Percentiles rank a stretch among this genome's conserved stretches.
Evolutionary conservation across 1,140 invertebrate species (phyloP).

Genomic region (Hesperophylax magnus): DNA sequence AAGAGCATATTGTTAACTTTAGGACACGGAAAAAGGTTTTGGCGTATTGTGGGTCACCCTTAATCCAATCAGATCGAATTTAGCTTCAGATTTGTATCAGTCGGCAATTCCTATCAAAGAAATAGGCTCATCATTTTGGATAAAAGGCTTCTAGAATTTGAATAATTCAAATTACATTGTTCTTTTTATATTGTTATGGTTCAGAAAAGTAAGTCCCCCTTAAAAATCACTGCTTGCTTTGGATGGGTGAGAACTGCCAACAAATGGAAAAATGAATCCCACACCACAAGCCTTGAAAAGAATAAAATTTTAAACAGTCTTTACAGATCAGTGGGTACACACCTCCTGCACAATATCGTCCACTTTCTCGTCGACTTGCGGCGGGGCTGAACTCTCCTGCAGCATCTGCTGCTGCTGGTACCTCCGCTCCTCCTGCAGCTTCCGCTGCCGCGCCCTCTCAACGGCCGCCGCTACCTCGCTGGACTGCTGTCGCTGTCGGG

Average conservation of each 20-base stretch:
- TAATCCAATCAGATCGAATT: constrained; percentile 8
- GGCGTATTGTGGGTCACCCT: no score
- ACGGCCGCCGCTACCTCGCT: constrained; percentile 76
- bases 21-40: no score
- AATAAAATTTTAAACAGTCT: no score
- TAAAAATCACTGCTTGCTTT: no score
- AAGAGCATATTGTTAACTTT: background rate
- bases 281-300: no score
- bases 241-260: no score
- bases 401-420: constrained; percentile 75
- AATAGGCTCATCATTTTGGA: constrained; percentile 42
- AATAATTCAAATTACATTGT: no score
- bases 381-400: constrained; percentile 59
- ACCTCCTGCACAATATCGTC: background rate
- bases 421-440: constrained; percentile 87
- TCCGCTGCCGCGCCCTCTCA: constrained; percentile 81
- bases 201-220: no score
- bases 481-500: constrained; percentile 42
- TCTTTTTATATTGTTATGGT: no score
- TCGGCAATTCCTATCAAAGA: constrained; percentile 58
- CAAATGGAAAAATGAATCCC: no score
- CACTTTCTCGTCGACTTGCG: constrained; percentile 47
- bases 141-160: no score
- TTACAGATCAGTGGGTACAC: background rate
- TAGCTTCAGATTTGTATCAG: constrained; percentile 52